Evolutionary conservation across 2,113 vertebrate species (phyloP), one percentile per base, ranked within the genome.

Genomic region (Sebastes schlegelii): DNA sequence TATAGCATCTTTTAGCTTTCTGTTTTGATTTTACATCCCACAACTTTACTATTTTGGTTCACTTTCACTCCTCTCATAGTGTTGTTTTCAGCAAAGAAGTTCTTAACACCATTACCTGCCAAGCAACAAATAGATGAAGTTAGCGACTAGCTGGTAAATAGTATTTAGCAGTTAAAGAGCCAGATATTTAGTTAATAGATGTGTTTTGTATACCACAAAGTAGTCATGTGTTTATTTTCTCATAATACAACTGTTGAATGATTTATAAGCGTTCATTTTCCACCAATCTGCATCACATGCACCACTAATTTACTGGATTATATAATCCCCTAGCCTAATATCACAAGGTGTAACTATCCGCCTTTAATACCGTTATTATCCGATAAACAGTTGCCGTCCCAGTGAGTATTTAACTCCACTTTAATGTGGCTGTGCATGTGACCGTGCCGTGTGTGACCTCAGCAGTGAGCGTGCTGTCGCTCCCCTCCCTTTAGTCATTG

Each of bases 321-420:
- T 66, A 76, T 63, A 72, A 86, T 80, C 81, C 64, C 58, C 54
- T 43, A 66, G 42, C 23, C 46, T 79, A 51, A 73, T 54, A 77
- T 52, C 74, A 82, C 70, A 61, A 81, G 60, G 66, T 80, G 66
- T 82, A 76, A 55, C 77, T 61, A 40, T 76, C 68, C 82, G 48
- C 57, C 73, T 65, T 34, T 86, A 80, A 75, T 74, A 58, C 80
- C 49, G 60, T 86, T 77, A 83, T 79, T 60, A 80, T 88, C 79
- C 17, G 21, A 82, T 83, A 77, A 84, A 88, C 67, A 19, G 49
- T 52, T 34, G 40, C 34, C 72, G 19, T 73, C 72, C 63, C n/a
- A 5, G 16, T 42, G 19, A 73, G 55, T 66, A 69, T 86, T 80
- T 63, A 82, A 86, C 69, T 80, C 57, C 43, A 48, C 63, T 77